Evolutionary conservation across 2,113 vertebrate genomes (phyloP).

Genomic region (Candoia aspera): DNA sequence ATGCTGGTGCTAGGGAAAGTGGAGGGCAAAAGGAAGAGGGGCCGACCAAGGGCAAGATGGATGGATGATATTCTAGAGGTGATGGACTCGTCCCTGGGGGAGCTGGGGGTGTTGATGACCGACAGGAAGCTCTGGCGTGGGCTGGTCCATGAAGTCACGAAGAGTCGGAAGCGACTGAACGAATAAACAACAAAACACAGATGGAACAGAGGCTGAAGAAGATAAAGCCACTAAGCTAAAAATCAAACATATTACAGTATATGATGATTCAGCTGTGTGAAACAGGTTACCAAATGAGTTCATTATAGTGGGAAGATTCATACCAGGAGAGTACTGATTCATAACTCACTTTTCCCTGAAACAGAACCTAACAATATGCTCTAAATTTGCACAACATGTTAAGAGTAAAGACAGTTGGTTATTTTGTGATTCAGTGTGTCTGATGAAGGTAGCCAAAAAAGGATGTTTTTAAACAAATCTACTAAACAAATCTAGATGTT

Average conservation of each 20-base stretch:
- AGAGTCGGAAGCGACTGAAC: too few species aligned
- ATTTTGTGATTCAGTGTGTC: background rate
- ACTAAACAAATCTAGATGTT: background rate
- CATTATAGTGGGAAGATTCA: background rate
- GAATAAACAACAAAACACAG: too few species aligned
- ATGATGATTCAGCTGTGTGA: background rate
- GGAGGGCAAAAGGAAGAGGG: too few species aligned
- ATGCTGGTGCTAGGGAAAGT: too few species aligned
- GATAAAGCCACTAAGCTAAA: background rate
- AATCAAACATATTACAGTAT: background rate
- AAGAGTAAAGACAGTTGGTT: background rate
- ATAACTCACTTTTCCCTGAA: background rate
- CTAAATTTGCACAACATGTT: background rate
- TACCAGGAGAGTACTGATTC: background rate
- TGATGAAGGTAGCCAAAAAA: background rate
- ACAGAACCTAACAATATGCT: background rate
- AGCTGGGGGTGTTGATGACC: too few species aligned
- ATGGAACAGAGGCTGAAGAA: background rate
- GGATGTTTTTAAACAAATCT: background rate
- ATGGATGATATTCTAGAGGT: too few species aligned
- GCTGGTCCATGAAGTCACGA: too few species aligned
- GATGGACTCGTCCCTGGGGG: too few species aligned
- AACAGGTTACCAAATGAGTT: background rate
- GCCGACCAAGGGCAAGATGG: too few species aligned
- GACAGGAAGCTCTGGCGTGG: too few species aligned